Evolutionary conservation across 1,140 invertebrate genomes (phyloP).

Genomic region (Leptonema lineaticorne): DNA sequence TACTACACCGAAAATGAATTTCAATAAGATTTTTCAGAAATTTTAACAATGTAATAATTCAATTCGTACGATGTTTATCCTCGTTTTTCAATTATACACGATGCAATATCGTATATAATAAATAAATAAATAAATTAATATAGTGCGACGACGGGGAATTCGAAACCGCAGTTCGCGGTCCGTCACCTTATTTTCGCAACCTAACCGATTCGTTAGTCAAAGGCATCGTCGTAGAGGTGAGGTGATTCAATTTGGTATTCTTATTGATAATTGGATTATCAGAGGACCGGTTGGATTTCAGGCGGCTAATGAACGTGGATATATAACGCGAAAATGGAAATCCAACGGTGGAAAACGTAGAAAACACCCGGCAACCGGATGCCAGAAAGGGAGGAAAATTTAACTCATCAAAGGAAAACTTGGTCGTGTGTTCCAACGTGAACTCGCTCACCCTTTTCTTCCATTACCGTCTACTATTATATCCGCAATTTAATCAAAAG

Average conservation of each 20-base stretch:
- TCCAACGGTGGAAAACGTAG: background rate
- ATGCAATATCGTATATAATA: too few relatives aligned
- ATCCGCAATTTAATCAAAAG: too few relatives aligned
- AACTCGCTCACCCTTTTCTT: too few relatives aligned
- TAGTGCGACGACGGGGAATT: too few relatives aligned
- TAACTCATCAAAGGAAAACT: background rate
- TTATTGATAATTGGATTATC: conserved; percentile 29
- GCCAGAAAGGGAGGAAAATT: background rate
- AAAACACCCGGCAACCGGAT: background rate
- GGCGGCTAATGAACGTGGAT: conserved; percentile 30
- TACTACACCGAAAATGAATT: too few relatives aligned
- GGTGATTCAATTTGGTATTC: conserved; percentile 31
- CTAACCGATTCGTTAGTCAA: conserved; percentile 32
- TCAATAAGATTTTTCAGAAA: too few relatives aligned
- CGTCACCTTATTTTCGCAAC: background rate
- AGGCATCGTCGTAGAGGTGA: background rate
- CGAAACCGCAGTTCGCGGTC: too few relatives aligned
- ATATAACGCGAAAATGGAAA: conserved; percentile 7
- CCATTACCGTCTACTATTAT: too few relatives aligned
- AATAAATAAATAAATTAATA: too few relatives aligned
- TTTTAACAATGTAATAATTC: too few relatives aligned
- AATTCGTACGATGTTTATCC: too few relatives aligned
- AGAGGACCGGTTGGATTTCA: conserved; percentile 25
- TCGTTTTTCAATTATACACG: too few relatives aligned
- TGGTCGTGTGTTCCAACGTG: background rate